Evolutionary conservation across 2,113 vertebrate genomes (phyloP).

Genomic region (Prinia subflava): DNA sequence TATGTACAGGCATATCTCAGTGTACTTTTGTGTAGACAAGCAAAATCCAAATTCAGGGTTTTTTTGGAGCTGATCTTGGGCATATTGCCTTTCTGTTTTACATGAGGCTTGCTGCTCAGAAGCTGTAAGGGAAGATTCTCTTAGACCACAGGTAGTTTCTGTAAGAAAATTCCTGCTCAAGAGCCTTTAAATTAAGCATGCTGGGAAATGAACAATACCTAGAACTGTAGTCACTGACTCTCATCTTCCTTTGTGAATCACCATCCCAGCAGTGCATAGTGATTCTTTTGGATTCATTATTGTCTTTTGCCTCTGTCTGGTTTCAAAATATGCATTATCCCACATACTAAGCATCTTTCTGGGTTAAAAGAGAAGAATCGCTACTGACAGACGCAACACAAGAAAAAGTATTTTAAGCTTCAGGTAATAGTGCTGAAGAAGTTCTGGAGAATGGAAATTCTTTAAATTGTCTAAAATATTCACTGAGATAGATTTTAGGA

Average conservation of each 20-base stretch:
- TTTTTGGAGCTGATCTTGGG: neutral
- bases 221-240: neutral
- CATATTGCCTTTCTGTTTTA: neutral
- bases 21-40: neutral
- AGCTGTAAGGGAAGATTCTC: neutral
- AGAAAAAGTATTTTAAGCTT: neutral
- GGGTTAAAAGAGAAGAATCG: neutral
- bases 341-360: neutral
- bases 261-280: neutral
- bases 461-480: neutral
- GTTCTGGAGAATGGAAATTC: neutral
- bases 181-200: neutral
- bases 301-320: neutral
- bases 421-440: neutral
- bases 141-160: neutral
- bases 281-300: neutral
- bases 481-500: neutral
- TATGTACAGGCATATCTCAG: rapidly evolving
- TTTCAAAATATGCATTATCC: neutral
- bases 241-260: neutral
- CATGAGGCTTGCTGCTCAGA: neutral
- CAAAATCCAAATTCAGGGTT: rapidly evolving
- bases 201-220: neutral
- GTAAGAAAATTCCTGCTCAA: neutral
- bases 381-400: neutral